Base-by-base conservation (phyloP, 2,888 invertebrate species). In the Alsophila aescularia region DNA sequence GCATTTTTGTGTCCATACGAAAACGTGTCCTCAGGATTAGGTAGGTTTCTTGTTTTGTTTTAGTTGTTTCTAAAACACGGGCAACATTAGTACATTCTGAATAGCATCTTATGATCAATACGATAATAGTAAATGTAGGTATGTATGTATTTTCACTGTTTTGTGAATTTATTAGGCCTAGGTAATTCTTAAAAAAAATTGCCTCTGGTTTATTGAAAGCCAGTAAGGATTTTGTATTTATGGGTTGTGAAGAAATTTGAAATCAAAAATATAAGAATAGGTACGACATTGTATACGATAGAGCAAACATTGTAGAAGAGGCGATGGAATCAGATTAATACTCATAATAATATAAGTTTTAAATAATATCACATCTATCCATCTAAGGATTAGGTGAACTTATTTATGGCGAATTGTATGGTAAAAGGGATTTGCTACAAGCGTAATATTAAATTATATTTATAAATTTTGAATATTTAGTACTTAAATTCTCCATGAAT, bases 351-450 rank as follows among this genome's bases (percentile, higher is more conserved):
- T n/a, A 21, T 18, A 16, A 27, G 27, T n/a, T 29, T 29, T n/a
- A n/a, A n/a, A n/a, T n/a, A n/a, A n/a, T 27, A 8, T 10, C 10
- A n/a, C 10, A 9, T 3, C 2, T 29, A n/a, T n/a, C 2, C 9
- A n/a, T 8, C 2, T 29, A 29, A 15, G 10, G 10, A 16, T 7
- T 34, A 34, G 12, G 24, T 34, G 2, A 35, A 27, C 1, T 35
- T 15, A 43, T 34, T 24, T 24, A 48, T 12, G 10, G 36, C 62
- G 60, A 53, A 18, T 57, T 51, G 52, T 58, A 62, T 40, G 62
- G 62, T 66, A 57, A 55, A 59, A 34, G 54, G 58, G 52, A 39
- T 41, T 62, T 58, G 51, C 16, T 44, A 40, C 50, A 41, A 37
- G 31, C 50, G 35, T 50, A 54, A 49, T 37, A n/a, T 14, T 42